These are phyloP conservation scores for Nowickia ferox DNA, from an alignment of 2,888 invertebrate genomes.

Conservation along the genomic window DNA sequence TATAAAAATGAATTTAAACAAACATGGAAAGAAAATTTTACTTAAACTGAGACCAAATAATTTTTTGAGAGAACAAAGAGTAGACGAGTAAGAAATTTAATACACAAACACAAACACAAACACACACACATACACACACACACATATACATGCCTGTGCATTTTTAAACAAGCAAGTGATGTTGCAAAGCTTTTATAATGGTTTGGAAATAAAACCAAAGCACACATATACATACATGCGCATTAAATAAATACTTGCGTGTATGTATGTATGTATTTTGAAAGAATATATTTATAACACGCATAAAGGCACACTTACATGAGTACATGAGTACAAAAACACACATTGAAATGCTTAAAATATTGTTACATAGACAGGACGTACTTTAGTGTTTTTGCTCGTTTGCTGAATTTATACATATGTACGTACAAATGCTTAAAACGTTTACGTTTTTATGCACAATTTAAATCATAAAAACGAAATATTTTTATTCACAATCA, in stretches of 20 bases:
- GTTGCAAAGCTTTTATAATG: conserved; percentile 65
- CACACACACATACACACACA: neutral
- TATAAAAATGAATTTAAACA: conserved; percentile 71
- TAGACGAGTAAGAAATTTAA: neutral
- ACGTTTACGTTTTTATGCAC: conserved; percentile 77
- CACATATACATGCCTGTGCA: neutral
- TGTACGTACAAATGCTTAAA: conserved; percentile 65
- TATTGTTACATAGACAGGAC: conserved; percentile 63
- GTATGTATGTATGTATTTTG: neutral
- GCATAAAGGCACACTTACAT: conserved; percentile 24
- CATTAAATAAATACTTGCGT: neutral
- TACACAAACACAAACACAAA: too few species aligned
- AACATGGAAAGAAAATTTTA: conserved; percentile 69
- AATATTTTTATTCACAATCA: conserved; percentile 1
- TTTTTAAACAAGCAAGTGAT: conserved; percentile 34
- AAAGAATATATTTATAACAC: conserved; percentile 6
- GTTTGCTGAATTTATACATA: conserved; percentile 56
- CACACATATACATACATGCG: neutral
- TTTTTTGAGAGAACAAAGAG: neutral
- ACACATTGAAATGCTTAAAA: conserved; percentile 47
- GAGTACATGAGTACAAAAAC: conserved; percentile 8
- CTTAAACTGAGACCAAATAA: conserved; percentile 24
- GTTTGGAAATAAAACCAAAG: conserved; percentile 23
- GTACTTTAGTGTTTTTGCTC: conserved; percentile 50
- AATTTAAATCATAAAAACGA: conserved; percentile 73